Percentiles rank a stretch among this genome's conserved stretches.
phyloP scores from a whole-genome alignment of 2,888 invertebrate species.

The Ochlodes sylvanus region DNA sequence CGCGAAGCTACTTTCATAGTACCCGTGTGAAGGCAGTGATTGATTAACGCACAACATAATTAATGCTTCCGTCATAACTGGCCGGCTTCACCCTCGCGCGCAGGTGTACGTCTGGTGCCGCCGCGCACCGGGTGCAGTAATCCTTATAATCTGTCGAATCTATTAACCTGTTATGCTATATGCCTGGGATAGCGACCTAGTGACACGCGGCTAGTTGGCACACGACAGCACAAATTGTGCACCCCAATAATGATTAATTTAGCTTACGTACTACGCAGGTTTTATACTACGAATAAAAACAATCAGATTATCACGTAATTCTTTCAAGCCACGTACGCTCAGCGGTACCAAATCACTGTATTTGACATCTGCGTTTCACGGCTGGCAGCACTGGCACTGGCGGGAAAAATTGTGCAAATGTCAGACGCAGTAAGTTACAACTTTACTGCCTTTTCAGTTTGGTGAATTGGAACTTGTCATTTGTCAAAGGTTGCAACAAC shows the following conservation, averaged over 20 bases:
- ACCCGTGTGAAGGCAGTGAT: not conserved
- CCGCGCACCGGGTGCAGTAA: not conserved
- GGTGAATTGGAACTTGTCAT: not conserved
- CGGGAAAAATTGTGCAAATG: conserved; percentile 68
- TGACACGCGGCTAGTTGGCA: no score
- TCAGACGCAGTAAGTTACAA: conserved; percentile 54
- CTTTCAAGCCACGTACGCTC: not conserved
- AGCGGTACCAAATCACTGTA: conserved; percentile 1
- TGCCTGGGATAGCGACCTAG: not conserved
- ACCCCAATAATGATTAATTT: no score
- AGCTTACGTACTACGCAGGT: no score
- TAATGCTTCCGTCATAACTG: not conserved
- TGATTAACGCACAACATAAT: not conserved
- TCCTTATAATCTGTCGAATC: not conserved
- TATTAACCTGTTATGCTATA: not conserved
- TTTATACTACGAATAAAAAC: no score
- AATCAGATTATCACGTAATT: not conserved
- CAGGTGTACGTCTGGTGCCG: not conserved
- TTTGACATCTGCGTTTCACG: conserved; percentile 50
- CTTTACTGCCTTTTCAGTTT: conserved; percentile 19
- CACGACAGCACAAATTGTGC: no score
- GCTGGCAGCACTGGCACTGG: conserved; percentile 50
- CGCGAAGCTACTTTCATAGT: not conserved
- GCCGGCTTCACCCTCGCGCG: not conserved
- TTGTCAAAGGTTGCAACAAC: not conserved